Base-by-base conservation (phyloP, 2,797 vertebrate species). In the Lutra lutra region DNA sequence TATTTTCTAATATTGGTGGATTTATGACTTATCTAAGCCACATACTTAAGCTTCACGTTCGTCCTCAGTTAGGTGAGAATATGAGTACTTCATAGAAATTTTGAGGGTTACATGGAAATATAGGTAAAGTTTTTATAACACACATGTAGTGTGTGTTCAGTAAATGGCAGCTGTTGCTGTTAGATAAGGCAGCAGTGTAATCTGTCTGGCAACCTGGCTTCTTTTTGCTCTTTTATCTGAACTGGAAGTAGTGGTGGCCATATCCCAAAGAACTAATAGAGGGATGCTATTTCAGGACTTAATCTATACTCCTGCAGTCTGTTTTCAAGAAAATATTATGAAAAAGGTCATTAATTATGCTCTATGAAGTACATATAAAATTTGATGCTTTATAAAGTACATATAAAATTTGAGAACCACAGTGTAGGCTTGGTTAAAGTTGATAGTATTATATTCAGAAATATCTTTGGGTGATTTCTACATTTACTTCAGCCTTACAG, bases 361-460 rank as follows among this genome's bases (percentile, higher is more conserved):
- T 51, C 48, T 51, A 51, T 51, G 17, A 51, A 51, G 48, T 51
- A 51, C 48, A 51, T 51, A 17, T 51, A 51, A 51, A 51, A 51
- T 54, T 54, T 18, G 15, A 68, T 93, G 9, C 27, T 40, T 6
- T 72, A 25, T 92, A 88, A 62, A 46, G 40, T 96, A 17, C 23
- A n/a, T 80, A 10, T 83, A 29, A 93, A 10, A 95, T 87, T 88
- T 86, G 46, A 73, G 92, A 92, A 96, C 70, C 13, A 38, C 29
- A 13, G 4, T 35, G 3, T 40, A 60, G 25, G 10, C 27, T 90
- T 56, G 32, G 11, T 89, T 68, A 62, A 96, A 86, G 32, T 86
- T 68, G 72, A 78, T 7, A 94, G 0, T 82, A 23, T 85, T 82
- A 73, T 92, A 70, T 92, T 38, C 15, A 94, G 51, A 70, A 72